These are phyloP conservation scores for Hirudo medicinalis DNA, from an alignment of 1,140 invertebrate species.

Conservation along the genomic window DNA sequence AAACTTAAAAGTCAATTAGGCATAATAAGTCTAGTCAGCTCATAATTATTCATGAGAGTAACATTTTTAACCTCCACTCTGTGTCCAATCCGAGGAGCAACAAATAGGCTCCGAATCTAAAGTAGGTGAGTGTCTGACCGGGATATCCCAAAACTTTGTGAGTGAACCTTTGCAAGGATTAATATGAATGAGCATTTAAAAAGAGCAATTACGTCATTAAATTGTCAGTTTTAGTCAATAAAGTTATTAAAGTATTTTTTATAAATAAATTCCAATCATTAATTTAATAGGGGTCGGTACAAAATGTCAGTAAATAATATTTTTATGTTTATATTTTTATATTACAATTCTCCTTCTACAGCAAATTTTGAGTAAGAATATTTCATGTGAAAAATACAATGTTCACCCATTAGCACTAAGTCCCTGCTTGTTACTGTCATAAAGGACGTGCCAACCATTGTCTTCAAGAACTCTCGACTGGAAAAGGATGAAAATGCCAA, in stretches of 20 bases:
- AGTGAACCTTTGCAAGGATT: background rate
- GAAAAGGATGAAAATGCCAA: background rate
- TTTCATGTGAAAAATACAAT: background rate
- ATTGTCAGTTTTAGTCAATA: too few species aligned
- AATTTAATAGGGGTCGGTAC: too few species aligned
- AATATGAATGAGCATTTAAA: background rate
- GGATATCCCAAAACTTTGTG: constrained; percentile 7
- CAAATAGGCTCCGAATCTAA: background rate
- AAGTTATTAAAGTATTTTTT: too few species aligned
- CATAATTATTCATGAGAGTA: background rate
- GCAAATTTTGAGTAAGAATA: too few species aligned
- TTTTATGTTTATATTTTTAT: too few species aligned
- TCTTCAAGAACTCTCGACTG: background rate
- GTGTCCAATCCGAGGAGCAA: background rate
- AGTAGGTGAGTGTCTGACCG: background rate
- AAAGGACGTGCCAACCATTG: background rate
- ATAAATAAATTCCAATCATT: too few species aligned
- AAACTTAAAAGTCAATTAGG: background rate
- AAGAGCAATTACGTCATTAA: too few species aligned
- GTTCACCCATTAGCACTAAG: constrained; percentile 4
- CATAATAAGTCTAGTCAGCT: background rate
- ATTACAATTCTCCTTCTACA: background rate
- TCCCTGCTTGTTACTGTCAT: constrained; percentile 3
- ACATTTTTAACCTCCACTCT: background rate
- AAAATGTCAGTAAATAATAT: too few species aligned